These are phyloP conservation scores for Rhinichthys osculus DNA, from an alignment of 2,797 vertebrate genomes.

Conservation along the genomic window DNA sequence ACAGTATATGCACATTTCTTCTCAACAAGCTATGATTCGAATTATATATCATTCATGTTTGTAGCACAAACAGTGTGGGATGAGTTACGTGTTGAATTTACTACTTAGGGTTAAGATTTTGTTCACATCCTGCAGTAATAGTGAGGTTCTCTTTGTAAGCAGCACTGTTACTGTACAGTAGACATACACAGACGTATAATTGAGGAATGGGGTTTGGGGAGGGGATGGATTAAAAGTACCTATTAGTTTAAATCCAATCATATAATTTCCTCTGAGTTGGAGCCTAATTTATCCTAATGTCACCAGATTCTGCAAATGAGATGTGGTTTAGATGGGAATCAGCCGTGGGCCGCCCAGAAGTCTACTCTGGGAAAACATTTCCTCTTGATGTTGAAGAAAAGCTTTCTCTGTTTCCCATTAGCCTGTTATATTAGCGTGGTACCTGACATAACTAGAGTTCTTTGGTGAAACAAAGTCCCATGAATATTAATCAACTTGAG, in stretches of 20 bases:
- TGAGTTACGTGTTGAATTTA: not conserved
- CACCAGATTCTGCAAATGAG: constrained; percentile 24
- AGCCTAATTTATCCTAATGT: constrained; percentile 47
- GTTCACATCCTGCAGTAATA: not conserved
- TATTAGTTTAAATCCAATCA: constrained; percentile 56
- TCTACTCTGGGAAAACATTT: constrained; percentile 20
- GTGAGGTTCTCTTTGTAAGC: not conserved
- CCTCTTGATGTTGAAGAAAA: constrained; percentile 15
- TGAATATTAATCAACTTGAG: constrained; percentile 13
- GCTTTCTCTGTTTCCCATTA: constrained; percentile 24
- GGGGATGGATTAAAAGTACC: constrained; percentile 27
- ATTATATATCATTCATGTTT: constrained; percentile 11
- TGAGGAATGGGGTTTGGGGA: not conserved
- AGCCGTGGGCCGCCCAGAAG: not conserved
- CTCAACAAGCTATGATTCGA: not conserved
- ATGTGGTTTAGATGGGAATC: constrained; percentile 53
- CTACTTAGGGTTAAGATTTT: not conserved
- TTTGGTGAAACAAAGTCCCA: not conserved
- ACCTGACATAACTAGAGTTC: constrained; percentile 14
- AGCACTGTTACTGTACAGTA: not conserved
- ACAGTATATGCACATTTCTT: not conserved
- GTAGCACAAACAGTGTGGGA: not conserved
- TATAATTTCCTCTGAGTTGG: constrained; percentile 52
- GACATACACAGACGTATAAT: not conserved
- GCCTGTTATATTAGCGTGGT: not conserved